Conservation (phyloP, 2,888 invertebrate genomes). For the Ametastegia equiseti region DNA sequence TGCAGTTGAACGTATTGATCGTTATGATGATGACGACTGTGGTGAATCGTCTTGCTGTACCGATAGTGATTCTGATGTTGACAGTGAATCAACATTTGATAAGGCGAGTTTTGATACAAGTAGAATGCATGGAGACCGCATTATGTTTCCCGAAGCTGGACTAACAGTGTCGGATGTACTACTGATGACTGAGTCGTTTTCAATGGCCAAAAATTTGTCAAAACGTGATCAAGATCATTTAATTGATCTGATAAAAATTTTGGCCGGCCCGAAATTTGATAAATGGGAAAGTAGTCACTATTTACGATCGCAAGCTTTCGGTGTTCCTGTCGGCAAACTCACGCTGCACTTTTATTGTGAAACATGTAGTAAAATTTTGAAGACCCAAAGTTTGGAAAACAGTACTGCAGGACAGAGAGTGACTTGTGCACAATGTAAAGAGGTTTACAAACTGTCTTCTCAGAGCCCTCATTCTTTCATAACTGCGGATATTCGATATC, state of each 20-base stretch:
- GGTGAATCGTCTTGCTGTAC: too few relatives aligned
- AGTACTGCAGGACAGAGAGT: neutral
- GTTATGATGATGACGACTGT: too few relatives aligned
- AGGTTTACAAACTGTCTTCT: conserved; percentile 1
- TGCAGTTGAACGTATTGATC: too few relatives aligned
- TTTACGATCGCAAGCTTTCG: conserved; percentile 26
- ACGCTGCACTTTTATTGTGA: conserved; percentile 46
- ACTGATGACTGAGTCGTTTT: conserved; percentile 38
- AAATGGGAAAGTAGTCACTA: conserved; percentile 45
- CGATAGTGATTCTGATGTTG: conserved; percentile 5
- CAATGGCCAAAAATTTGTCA: conserved; percentile 42
- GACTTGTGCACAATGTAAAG: conserved; percentile 22
- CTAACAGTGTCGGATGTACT: conserved; percentile 39
- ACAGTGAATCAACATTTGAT: neutral
- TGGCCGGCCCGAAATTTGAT: conserved; percentile 48
- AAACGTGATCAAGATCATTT: conserved; percentile 43
- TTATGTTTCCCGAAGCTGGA: conserved; percentile 31
- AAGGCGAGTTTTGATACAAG: neutral
- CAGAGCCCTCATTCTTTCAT: conserved; percentile 44
- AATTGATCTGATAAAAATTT: conserved; percentile 34
- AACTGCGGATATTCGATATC: conserved; percentile 47
- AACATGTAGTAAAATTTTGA: conserved; percentile 38
- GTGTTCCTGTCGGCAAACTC: conserved; percentile 45
- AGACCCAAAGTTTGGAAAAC: conserved; percentile 27
- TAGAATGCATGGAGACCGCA: conserved; percentile 15